phyloP scores from a whole-genome alignment of 2,888 invertebrate species.

The Helleia helle region DNA sequence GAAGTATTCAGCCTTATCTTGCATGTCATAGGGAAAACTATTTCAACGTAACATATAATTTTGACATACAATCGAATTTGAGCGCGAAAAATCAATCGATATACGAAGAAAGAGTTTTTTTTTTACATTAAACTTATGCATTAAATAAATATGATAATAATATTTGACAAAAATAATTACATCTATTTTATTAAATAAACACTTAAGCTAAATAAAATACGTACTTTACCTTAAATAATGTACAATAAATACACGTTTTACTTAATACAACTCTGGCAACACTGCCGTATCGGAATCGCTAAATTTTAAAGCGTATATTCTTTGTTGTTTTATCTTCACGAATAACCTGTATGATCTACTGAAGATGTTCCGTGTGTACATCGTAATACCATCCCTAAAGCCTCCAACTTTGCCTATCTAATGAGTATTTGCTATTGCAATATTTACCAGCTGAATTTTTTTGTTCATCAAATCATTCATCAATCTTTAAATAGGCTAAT shows the following conservation, averaged over 20 bases:
- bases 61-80: too few species aligned
- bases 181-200: conserved; percentile 1
- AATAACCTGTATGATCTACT: neutral
- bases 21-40: too few species aligned
- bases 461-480: too few species aligned
- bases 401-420: too few species aligned
- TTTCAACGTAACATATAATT: too few species aligned
- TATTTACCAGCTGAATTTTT: too few species aligned
- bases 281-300: neutral
- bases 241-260: neutral
- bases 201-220: neutral
- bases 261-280: neutral
- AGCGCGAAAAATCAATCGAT: too few species aligned
- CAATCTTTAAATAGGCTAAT: too few species aligned
- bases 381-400: too few species aligned
- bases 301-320: conserved; percentile 8
- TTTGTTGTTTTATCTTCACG: neutral
- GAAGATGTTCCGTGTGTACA: too few species aligned
- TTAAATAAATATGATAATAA: neutral
- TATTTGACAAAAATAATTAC: neutral
- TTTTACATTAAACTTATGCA: neutral
- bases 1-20: too few species aligned
- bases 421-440: too few species aligned
- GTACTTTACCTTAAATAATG: neutral
- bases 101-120: neutral